Conservation (phyloP, 2,113 vertebrate species). For the Dinomys branickii region DNA sequence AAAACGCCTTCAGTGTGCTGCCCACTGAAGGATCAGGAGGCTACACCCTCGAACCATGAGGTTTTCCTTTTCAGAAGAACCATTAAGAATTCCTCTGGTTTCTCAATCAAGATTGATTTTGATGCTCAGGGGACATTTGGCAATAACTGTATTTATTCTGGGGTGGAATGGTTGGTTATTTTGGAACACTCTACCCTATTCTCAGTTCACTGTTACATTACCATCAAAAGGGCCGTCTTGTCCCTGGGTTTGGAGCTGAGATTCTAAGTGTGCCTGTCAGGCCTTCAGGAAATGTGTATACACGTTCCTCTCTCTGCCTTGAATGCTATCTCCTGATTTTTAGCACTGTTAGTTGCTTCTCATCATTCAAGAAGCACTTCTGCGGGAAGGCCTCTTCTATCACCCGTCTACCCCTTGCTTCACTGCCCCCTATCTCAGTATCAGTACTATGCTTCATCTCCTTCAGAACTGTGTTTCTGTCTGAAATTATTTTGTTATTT, state of each 20-base stretch:
- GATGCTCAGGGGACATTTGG: neutral
- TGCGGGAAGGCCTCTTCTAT: neutral
- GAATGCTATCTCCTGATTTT: neutral
- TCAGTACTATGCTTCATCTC: neutral
- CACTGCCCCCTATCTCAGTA: neutral
- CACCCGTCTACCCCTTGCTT: neutral
- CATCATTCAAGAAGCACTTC: neutral
- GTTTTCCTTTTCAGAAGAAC: too few relatives aligned
- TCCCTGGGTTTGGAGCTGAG: neutral
- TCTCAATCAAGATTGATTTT: slow-evolving; percentile 1
- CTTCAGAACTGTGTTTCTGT: neutral
- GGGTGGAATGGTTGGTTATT: neutral
- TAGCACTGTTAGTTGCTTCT: neutral
- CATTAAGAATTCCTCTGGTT: neutral
- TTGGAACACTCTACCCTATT: neutral
- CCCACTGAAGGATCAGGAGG: too few relatives aligned
- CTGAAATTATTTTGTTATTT: neutral
- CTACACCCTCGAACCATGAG: neutral
- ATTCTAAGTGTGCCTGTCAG: neutral
- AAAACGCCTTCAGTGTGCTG: too few relatives aligned
- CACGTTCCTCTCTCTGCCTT: neutral
- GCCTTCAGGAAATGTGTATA: neutral
- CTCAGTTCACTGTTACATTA: neutral
- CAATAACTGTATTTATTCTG: neutral
- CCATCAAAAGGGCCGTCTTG: neutral